Evolutionary conservation across 2,113 vertebrate genomes (phyloP).

Genomic region (Neofelis nebulosa): DNA sequence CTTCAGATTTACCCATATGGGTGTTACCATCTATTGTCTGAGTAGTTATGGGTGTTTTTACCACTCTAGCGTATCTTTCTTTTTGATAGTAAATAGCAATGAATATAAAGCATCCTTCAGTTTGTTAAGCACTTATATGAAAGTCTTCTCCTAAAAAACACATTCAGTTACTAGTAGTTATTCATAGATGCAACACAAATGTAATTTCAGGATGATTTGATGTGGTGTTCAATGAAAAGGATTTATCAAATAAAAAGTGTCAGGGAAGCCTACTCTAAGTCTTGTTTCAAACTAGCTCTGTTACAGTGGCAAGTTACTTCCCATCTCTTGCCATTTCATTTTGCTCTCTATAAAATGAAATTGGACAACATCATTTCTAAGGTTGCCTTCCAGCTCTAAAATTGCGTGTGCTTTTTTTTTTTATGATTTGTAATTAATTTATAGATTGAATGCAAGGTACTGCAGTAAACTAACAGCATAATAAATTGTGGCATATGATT

Average conservation of each 20-base stretch:
- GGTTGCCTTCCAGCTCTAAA: background rate
- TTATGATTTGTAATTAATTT: background rate
- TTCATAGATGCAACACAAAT: background rate
- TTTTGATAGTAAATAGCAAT: background rate
- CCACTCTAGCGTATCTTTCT: background rate
- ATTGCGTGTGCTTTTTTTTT: background rate
- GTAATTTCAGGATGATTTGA: background rate
- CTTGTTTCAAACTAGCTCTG: background rate
- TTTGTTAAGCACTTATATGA: slow-evolving; percentile 61
- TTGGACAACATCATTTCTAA: background rate
- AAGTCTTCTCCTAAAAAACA: background rate
- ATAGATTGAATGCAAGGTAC: background rate
- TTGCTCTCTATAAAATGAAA: background rate
- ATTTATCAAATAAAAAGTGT: background rate
- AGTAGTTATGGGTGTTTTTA: slow-evolving; percentile 50
- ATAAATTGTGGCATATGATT: background rate
- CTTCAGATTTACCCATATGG: slow-evolving; percentile 23
- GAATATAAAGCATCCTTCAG: background rate
- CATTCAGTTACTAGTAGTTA: slow-evolving; percentile 4
- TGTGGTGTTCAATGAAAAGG: background rate
- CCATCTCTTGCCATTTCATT: background rate
- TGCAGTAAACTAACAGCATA: background rate
- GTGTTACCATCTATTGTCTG: background rate
- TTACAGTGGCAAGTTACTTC: background rate
- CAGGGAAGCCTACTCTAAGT: background rate